Base-by-base conservation (phyloP, 1,140 invertebrate species). In the Cydia pomonella region DNA sequence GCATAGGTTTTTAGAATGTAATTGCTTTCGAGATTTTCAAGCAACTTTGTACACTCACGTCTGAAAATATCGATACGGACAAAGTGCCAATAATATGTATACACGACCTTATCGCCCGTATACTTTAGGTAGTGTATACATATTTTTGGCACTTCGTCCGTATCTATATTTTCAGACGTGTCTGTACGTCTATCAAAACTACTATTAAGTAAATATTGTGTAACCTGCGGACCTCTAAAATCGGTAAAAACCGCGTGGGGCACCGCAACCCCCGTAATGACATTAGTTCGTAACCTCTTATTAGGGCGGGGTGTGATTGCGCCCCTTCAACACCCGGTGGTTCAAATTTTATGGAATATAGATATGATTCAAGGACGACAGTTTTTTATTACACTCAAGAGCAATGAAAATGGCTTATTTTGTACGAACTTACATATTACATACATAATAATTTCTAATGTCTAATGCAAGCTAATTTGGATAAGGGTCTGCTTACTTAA, bases 251-350 rank as follows among this genome's bases (percentile, higher is more conserved):
- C 76, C 50, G 77, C 75, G 74, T 73, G 76, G 83, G 77, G 72
- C 75, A 80, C 77, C 86, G 84, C 85, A 81, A 77, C 72, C 59
- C 75, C 41, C 74, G 72, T 72, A 73, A 91, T 83, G 82, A 85
- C 86, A 88, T 88, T 89, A 90, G 82, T 80, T 80, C 80, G 82
- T 89, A 88, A 91, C 87, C 89, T 87, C 85, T 77, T 82, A 84
- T 87, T 87, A 87, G 79, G 77, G 44, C 72, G 79, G 80, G 82
- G 81, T 79, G 76, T 73, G 74, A 78, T 66, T 73, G 41, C 74
- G 50, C 64, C 64, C 64, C 64, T 69, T 33, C 64, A 4, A 33
- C 64, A 69, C 27, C 64, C 64, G 12, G 16, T 21, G 53, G 16
- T 23, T 59, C 53, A 59, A 23, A 59, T 23, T 53, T 66, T 69